Conservation (phyloP, 2,888 invertebrate species). For the Tiliacea citrago region DNA sequence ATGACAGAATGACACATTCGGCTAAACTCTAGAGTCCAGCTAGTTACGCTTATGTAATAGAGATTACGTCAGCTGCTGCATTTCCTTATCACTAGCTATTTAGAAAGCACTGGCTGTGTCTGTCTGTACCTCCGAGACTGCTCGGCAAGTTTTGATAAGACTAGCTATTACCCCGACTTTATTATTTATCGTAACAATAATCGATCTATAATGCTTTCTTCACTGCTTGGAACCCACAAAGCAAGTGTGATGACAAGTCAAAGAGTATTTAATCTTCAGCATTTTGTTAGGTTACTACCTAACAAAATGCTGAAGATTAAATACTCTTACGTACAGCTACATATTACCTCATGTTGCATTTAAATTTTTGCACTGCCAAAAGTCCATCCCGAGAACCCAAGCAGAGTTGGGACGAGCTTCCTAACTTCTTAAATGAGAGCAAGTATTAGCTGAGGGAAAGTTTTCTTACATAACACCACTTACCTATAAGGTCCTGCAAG, state of each 20-base stretch:
- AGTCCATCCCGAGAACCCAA: not conserved
- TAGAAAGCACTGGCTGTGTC: not conserved
- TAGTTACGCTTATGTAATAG: slow-evolving; percentile 10
- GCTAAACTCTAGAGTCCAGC: slow-evolving; percentile 5
- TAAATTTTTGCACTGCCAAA: not conserved
- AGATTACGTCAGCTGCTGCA: slow-evolving; percentile 23
- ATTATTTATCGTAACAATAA: not conserved
- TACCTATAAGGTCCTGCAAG: slow-evolving; percentile 14
- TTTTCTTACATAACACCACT: slow-evolving; percentile 28
- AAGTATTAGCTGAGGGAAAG: slow-evolving; percentile 32
- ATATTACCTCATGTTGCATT: not conserved
- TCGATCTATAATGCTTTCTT: too few relatives aligned
- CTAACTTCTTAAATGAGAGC: slow-evolving; percentile 27
- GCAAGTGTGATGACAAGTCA: not conserved
- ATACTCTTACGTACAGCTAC: not conserved
- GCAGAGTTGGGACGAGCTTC: not conserved
- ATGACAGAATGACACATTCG: not conserved
- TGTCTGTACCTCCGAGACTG: not conserved
- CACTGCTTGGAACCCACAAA: too few relatives aligned
- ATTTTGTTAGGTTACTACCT: not conserved
- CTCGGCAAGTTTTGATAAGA: not conserved
- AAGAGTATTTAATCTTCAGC: not conserved
- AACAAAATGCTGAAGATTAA: too few relatives aligned
- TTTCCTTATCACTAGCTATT: slow-evolving; percentile 35
- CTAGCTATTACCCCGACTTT: not conserved